Conservation (phyloP, 2,888 invertebrate genomes). For the Sesia apiformis region DNA sequence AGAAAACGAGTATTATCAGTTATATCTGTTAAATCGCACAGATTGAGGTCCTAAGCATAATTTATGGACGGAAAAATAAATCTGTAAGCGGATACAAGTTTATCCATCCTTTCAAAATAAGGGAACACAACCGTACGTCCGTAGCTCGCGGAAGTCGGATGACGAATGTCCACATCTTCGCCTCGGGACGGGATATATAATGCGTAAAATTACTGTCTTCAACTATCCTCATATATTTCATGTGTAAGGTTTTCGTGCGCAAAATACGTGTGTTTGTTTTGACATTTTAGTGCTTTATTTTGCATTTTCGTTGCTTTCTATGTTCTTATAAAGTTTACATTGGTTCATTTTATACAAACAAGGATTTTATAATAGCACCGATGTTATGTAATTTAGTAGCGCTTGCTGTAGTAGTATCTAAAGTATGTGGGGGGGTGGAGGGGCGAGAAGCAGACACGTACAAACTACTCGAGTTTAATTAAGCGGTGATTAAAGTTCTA, state of each 20-base stretch:
- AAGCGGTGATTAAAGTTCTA: constrained; percentile 48
- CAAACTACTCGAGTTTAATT: constrained; percentile 45
- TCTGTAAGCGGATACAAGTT: constrained; percentile 53
- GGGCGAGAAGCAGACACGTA: constrained; percentile 34
- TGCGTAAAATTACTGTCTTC: constrained; percentile 66
- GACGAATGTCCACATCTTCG: constrained; percentile 56
- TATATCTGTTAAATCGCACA: no score
- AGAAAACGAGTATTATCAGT: no score
- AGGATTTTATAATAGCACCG: no score
- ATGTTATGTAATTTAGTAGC: neutral
- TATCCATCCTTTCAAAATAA: constrained; percentile 54
- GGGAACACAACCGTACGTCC: constrained; percentile 35
- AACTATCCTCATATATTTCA: constrained; percentile 50
- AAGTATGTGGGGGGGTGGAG: constrained; percentile 18
- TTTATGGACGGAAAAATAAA: constrained; percentile 50
- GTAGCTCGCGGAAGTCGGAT: constrained; percentile 40
- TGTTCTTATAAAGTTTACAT: no score
- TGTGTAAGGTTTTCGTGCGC: constrained; percentile 13
- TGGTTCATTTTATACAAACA: no score
- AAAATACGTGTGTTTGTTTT: neutral
- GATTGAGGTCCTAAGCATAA: constrained; percentile 16
- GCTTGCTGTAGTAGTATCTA: constrained; percentile 14
- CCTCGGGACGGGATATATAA: constrained; percentile 61
- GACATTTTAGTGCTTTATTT: no score
- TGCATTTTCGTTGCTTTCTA: no score